Conservation (phyloP, 2,888 invertebrate genomes). For the Tyria jacobaeae region DNA sequence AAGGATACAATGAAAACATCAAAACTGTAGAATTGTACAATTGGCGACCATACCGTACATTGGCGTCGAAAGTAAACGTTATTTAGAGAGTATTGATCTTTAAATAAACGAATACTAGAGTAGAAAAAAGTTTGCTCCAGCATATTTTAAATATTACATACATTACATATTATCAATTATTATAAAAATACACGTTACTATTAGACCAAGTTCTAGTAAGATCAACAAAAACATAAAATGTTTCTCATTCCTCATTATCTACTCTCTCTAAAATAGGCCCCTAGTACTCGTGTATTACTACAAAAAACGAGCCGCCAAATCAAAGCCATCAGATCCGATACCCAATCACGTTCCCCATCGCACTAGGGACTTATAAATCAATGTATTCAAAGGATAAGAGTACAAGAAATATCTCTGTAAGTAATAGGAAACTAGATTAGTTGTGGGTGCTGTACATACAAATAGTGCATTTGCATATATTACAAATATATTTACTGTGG, state of each 20-base stretch:
- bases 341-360: slow-evolving; percentile 43
- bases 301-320: slow-evolving; percentile 39
- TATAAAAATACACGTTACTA: too few relatives aligned
- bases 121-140: too few relatives aligned
- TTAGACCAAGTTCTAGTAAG: neutral
- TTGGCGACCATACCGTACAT: too few relatives aligned
- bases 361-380: slow-evolving; percentile 50
- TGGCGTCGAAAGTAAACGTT: too few relatives aligned
- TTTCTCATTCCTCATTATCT: too few relatives aligned
- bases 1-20: too few relatives aligned
- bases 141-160: too few relatives aligned
- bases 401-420: slow-evolving; percentile 31
- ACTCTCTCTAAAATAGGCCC: neutral
- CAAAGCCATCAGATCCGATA: slow-evolving; percentile 43
- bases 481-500: slow-evolving; percentile 15
- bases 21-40: too few relatives aligned
- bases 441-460: slow-evolving; percentile 50
- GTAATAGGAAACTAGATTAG: slow-evolving; percentile 47
- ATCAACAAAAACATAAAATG: neutral
- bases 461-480: slow-evolving; percentile 53
- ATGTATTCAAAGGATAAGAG: slow-evolving; percentile 51
- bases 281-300: slow-evolving; percentile 21
- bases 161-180: too few relatives aligned
- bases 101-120: too few relatives aligned
- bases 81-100: too few relatives aligned